These are phyloP conservation scores for Metridium senile DNA, from an alignment of 92 coral and sea anemone species.

Conservation along the genomic window DNA sequence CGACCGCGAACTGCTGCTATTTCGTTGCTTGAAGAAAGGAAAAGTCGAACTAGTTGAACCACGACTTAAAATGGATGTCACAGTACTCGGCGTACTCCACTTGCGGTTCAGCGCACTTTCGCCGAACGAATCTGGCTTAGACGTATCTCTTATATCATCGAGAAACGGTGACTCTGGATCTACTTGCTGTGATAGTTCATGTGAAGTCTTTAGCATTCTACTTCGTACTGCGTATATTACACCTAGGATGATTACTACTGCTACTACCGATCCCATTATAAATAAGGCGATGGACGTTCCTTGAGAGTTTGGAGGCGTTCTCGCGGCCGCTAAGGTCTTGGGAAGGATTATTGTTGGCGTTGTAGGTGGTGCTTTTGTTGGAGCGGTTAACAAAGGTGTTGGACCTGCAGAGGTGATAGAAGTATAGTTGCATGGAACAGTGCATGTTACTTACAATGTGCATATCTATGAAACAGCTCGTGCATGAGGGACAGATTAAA, in stretches of 20 bases:
- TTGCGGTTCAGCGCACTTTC: not conserved
- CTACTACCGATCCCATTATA: conserved; percentile 30
- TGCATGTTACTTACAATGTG: too few species aligned
- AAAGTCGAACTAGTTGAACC: conserved; percentile 31
- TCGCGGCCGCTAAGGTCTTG: not conserved
- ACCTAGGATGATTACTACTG: conserved; percentile 13
- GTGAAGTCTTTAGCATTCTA: conserved; percentile 13
- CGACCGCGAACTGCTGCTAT: conserved; percentile 16
- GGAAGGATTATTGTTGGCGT: not conserved
- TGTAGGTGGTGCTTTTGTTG: not conserved
- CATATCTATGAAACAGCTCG: too few species aligned
- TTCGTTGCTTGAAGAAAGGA: conserved; percentile 17
- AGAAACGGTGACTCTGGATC: conserved; percentile 17
- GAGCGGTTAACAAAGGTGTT: not conserved
- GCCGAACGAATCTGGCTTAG: conserved; percentile 6
- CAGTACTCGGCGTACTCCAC: conserved; percentile 20
- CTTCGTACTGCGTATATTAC: conserved; percentile 5
- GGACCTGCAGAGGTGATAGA: not conserved
- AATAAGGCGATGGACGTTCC: conserved; percentile 30
- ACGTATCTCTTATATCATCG: not conserved
- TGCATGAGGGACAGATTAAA: too few species aligned
- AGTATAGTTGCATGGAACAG: not conserved
- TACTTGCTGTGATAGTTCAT: not conserved
- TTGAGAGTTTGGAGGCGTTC: not conserved
- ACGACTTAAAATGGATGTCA: conserved; percentile 26